These are phyloP conservation scores for Drosophila longiperda DNA, from an alignment of 2,888 invertebrate species.

Conservation along the genomic window DNA sequence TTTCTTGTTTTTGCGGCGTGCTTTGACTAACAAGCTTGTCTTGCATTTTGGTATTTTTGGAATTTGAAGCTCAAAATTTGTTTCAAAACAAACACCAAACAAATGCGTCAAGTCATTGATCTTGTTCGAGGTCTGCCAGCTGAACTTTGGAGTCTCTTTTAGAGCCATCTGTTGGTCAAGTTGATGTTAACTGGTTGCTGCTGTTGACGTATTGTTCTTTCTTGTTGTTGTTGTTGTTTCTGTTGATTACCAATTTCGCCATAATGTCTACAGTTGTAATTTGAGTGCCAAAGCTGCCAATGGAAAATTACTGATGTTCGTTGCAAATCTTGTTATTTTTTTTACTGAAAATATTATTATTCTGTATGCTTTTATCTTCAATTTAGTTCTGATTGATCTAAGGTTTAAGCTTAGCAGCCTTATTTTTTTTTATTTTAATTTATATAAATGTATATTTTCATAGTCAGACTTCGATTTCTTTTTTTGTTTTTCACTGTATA, in stretches of 20 bases:
- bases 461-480: background rate
- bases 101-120: slow-evolving; percentile 65
- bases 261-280: slow-evolving; percentile 24
- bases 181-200: slow-evolving; percentile 36
- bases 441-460: too few relatives aligned
- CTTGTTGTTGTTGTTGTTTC: slow-evolving; percentile 13
- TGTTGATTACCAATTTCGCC: slow-evolving; percentile 27
- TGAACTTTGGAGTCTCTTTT: slow-evolving; percentile 44
- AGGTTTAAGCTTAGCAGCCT: background rate
- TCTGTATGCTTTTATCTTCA: background rate
- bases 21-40: slow-evolving; percentile 53
- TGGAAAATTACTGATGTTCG: slow-evolving; percentile 44
- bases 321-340: slow-evolving; percentile 22
- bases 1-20: slow-evolving; percentile 14
- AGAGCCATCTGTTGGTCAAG: slow-evolving; percentile 48
- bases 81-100: slow-evolving; percentile 9
- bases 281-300: slow-evolving; percentile 4
- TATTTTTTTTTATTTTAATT: background rate
- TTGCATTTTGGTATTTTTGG: slow-evolving; percentile 8
- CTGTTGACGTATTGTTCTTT: background rate
- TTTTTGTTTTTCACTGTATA: background rate
- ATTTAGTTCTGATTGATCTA: background rate
- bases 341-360: background rate
- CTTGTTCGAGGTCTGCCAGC: slow-evolving; percentile 58
- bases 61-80: slow-evolving; percentile 33